Percentiles rank a stretch among this genome's conserved stretches.
These are phyloP conservation scores for Eudemis profundana DNA, from an alignment of 2,888 invertebrate genomes.

Conservation along the genomic window DNA sequence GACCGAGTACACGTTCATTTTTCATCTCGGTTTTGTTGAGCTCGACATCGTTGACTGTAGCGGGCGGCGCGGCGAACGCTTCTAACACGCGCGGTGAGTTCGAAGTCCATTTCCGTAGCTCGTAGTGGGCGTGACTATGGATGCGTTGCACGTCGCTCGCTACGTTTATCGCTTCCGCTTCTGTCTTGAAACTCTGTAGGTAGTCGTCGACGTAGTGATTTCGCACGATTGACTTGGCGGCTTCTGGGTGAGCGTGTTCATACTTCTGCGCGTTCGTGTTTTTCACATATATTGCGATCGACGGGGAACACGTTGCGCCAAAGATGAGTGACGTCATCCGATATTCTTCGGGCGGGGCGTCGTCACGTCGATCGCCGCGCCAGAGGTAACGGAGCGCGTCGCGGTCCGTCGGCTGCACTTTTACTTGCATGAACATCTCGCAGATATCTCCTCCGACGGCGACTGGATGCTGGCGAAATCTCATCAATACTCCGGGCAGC, in stretches of 20 bases:
- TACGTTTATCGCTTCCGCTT: background rate
- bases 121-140: background rate
- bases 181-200: slow-evolving; percentile 9
- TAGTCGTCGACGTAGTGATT: slow-evolving; percentile 51
- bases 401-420: background rate
- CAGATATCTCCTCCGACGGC: background rate
- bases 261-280: slow-evolving; percentile 50
- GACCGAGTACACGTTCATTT: no score
- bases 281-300: slow-evolving; percentile 49
- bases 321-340: slow-evolving; percentile 51
- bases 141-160: background rate
- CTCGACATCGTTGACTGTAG: no score
- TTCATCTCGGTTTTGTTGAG: no score
- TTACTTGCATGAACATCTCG: slow-evolving; percentile 1
- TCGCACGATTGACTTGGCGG: background rate
- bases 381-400: slow-evolving; percentile 2
- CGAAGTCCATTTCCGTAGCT: no score
- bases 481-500: slow-evolving; percentile 50
- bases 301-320: slow-evolving; percentile 49
- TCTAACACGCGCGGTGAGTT: no score
- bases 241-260: slow-evolving; percentile 30
- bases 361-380: slow-evolving; percentile 34
- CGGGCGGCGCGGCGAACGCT: no score
- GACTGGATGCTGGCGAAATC: slow-evolving; percentile 41
- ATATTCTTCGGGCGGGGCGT: slow-evolving; percentile 24